phyloP scores from a whole-genome alignment of 2,113 vertebrate genomes.

The Atractosteus spatula region DNA sequence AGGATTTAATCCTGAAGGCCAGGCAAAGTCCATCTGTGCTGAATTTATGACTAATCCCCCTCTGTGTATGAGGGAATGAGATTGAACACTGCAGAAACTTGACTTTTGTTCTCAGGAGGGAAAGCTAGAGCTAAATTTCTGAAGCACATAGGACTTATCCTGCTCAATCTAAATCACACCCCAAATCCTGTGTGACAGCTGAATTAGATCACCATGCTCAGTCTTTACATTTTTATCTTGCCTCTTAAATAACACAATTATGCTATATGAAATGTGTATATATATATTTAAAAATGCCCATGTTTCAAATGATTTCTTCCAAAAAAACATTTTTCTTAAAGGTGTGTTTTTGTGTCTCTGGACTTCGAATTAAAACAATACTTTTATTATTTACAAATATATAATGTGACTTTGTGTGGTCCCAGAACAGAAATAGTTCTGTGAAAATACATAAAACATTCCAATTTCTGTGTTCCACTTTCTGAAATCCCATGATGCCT shows the following conservation, averaged over 20 bases:
- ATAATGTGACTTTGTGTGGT: conserved; percentile 1
- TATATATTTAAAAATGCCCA: too few relatives aligned
- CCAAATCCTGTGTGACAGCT: not conserved
- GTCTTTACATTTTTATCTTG: too few relatives aligned
- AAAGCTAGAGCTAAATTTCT: not conserved
- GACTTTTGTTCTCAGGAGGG: not conserved
- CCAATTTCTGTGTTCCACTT: conserved; percentile 53
- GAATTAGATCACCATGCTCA: too few relatives aligned
- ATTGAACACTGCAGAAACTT: conserved; percentile 45
- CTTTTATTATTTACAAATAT: conserved; percentile 17
- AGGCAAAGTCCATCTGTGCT: conserved; percentile 50
- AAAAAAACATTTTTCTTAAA: too few relatives aligned
- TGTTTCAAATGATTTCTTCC: too few relatives aligned
- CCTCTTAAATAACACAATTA: too few relatives aligned
- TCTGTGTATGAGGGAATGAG: conserved; percentile 17
- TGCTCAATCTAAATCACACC: not conserved
- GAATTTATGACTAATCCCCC: conserved; percentile 49
- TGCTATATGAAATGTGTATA: too few relatives aligned
- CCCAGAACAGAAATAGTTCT: not conserved
- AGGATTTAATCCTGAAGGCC: conserved; percentile 56
- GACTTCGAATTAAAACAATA: too few relatives aligned
- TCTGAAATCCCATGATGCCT: conserved; percentile 34
- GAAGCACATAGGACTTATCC: conserved; percentile 13
- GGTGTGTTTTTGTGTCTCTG: too few relatives aligned
- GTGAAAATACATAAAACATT: conserved; percentile 24